These are phyloP conservation scores for Stenopsyche tienmushanensis DNA, from an alignment of 1,140 invertebrate genomes.

Conservation along the genomic window DNA sequence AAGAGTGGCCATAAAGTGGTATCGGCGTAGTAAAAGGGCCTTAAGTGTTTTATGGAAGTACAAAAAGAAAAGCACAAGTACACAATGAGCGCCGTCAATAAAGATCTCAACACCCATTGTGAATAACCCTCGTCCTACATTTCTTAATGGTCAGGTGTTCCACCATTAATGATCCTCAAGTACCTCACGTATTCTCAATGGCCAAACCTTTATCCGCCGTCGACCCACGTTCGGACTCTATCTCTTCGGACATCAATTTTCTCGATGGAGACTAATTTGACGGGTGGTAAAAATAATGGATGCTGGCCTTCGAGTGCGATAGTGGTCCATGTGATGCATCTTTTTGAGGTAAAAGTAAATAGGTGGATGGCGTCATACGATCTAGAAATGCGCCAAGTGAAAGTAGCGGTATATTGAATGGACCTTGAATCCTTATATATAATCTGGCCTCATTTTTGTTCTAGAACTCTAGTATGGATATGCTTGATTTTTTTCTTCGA, in stretches of 20 bases:
- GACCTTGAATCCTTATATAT: constrained; percentile 8
- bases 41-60: background rate
- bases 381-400: constrained; percentile 8
- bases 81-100: background rate
- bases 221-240: background rate
- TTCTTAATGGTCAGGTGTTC: constrained; percentile 9
- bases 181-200: background rate
- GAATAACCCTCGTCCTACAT: background rate
- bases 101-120: background rate
- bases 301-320: too few relatives aligned
- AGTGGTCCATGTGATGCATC: too few relatives aligned
- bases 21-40: too few relatives aligned
- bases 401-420: background rate
- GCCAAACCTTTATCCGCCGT: background rate
- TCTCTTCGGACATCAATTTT: too few relatives aligned
- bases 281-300: too few relatives aligned
- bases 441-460: background rate
- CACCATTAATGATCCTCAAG: background rate
- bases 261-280: too few relatives aligned
- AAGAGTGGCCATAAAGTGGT: too few relatives aligned
- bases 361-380: background rate
- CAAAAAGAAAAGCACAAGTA: background rate
- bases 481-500: background rate
- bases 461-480: background rate
- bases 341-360: background rate